Evolutionary conservation across 2,888 invertebrate genomes (phyloP).

Genomic region (Platypus cylindrus): DNA sequence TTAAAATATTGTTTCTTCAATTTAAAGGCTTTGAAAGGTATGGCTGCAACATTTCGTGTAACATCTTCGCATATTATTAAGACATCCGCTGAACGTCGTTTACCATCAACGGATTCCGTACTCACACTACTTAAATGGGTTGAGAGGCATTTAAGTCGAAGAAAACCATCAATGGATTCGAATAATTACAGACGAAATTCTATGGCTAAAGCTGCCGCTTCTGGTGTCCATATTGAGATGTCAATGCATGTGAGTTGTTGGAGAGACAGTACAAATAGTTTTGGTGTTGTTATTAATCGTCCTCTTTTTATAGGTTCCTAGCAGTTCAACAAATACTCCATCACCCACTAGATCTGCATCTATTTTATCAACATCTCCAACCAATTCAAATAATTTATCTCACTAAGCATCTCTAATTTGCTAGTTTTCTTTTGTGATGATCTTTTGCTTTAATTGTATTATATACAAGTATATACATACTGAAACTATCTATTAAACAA

Average conservation of each 20-base stretch:
- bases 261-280: background rate
- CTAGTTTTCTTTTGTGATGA: conserved; percentile 8
- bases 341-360: conserved; percentile 6
- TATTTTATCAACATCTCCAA: conserved; percentile 4
- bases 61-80: conserved; percentile 73
- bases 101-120: conserved; percentile 81
- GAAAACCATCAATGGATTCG: conserved; percentile 50
- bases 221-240: conserved; percentile 57
- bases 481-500: too few species aligned
- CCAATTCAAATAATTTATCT: conserved; percentile 9
- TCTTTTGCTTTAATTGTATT: too few species aligned
- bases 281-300: too few species aligned
- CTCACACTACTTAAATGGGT: conserved; percentile 85
- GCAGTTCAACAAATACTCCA: conserved; percentile 6
- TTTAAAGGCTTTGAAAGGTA: conserved; percentile 72
- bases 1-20: background rate
- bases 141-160: conserved; percentile 66
- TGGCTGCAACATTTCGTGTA: conserved; percentile 86
- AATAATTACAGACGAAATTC: conserved; percentile 46
- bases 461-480: too few species aligned
- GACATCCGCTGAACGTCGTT: conserved; percentile 74
- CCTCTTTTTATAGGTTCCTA: conserved; percentile 4
- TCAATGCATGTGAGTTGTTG: conserved; percentile 18
- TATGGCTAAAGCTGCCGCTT: conserved; percentile 44
- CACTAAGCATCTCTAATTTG: conserved; percentile 13